These are phyloP conservation scores for Gonioctena quinquepunctata DNA, from an alignment of 1,140 invertebrate genomes.

Conservation along the genomic window DNA sequence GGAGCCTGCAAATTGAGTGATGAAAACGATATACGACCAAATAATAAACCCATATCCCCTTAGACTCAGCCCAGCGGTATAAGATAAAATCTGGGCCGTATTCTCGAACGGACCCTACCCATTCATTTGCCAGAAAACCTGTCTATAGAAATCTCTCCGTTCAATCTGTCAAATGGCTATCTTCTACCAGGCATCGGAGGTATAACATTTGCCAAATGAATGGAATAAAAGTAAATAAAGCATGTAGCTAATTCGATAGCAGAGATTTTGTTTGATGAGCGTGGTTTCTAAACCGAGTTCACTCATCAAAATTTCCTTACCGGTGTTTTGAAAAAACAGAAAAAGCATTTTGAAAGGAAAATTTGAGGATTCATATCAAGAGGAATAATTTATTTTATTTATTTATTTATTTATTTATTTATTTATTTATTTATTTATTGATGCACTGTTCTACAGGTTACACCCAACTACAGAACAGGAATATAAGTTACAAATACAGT, in stretches of 20 bases:
- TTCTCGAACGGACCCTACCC: neutral
- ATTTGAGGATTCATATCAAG: too few species aligned
- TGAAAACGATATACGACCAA: neutral
- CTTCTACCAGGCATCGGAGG: neutral
- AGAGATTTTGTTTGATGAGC: neutral
- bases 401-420: too few species aligned
- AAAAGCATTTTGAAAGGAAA: too few species aligned
- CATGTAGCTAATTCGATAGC: neutral
- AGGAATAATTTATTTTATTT: too few species aligned
- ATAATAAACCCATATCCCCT: too few species aligned
- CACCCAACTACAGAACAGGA: too few species aligned
- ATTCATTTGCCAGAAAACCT: neutral
- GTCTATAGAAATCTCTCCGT: neutral
- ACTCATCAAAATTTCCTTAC: too few species aligned
- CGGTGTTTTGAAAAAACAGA: too few species aligned
- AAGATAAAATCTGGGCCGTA: neutral
- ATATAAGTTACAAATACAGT: too few species aligned
- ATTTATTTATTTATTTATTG: too few species aligned
- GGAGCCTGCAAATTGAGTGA: neutral
- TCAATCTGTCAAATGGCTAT: neutral
- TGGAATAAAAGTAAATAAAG: slow-evolving; percentile 8
- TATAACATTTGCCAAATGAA: neutral
- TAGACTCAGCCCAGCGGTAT: neutral
- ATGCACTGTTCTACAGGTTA: too few species aligned
- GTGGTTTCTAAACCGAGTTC: neutral